phyloP scores from a whole-genome alignment of 1,140 invertebrate species.

The Drosophila willistoni region DNA sequence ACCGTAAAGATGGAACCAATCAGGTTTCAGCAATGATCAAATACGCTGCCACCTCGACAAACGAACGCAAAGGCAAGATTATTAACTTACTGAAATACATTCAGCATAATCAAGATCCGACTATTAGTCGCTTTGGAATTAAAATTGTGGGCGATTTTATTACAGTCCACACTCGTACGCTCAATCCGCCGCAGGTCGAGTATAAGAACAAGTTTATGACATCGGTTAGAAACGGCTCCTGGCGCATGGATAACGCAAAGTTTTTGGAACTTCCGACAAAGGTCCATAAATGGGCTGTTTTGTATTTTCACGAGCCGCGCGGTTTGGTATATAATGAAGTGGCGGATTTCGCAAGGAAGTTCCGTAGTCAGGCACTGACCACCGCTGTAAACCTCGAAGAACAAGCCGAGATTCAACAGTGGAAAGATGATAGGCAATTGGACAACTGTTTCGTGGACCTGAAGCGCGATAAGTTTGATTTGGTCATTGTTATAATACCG shows the following conservation, averaged over 20 bases:
- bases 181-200: conserved; percentile 84
- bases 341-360: conserved; percentile 22
- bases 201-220: conserved; percentile 76
- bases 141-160: conserved; percentile 84
- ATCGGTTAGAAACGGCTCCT: conserved; percentile 48
- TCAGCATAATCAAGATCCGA: conserved; percentile 83
- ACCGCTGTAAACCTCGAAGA: conserved; percentile 36
- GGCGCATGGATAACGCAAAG: conserved; percentile 49
- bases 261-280: conserved; percentile 43
- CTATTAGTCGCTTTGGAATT: conserved; percentile 86
- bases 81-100: conserved; percentile 84
- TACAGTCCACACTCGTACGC: conserved; percentile 85
- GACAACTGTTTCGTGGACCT: conserved; percentile 50
- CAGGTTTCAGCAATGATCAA: conserved; percentile 88
- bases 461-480: conserved; percentile 34
- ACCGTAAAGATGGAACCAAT: conserved; percentile 83
- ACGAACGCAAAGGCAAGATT: conserved; percentile 86
- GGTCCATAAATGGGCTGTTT: conserved; percentile 67
- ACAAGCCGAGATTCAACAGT: conserved; percentile 38
- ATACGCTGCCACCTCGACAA: conserved; percentile 86
- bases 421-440: conserved; percentile 38
- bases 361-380: not conserved
- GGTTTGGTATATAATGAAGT: conserved; percentile 29
- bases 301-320: conserved; percentile 24
- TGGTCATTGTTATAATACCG: conserved; percentile 85